phyloP scores from a whole-genome alignment of 2,113 vertebrate species.

The Platichthys flesus region DNA sequence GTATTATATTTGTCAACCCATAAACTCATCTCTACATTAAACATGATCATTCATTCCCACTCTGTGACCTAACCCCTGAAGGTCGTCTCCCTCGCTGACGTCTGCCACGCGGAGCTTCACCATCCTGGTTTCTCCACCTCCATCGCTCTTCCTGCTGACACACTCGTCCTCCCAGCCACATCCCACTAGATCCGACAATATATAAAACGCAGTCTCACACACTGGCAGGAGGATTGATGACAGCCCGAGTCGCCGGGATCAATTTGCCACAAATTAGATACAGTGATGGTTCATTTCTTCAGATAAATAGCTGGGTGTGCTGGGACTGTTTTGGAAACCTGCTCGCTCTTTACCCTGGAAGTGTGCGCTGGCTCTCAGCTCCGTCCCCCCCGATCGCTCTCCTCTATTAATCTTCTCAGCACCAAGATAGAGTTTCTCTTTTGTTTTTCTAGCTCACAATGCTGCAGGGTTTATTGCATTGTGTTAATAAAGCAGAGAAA shows the following conservation, averaged over 20 bases:
- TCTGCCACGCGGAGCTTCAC: neutral
- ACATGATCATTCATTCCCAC: neutral
- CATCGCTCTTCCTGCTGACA: slow-evolving; percentile 57
- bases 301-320: slow-evolving; percentile 67
- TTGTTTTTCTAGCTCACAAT: slow-evolving; percentile 15
- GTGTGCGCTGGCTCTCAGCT: slow-evolving; percentile 6
- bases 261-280: slow-evolving; percentile 78
- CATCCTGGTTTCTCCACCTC: slow-evolving; percentile 22
- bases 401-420: slow-evolving; percentile 55
- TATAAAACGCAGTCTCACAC: slow-evolving; percentile 59
- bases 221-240: slow-evolving; percentile 65
- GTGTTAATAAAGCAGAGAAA: slow-evolving; percentile 12
- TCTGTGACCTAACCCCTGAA: neutral
- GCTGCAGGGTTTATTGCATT: slow-evolving; percentile 13
- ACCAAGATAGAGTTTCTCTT: slow-evolving; percentile 33
- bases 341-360: slow-evolving; percentile 42
- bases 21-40: neutral
- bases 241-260: slow-evolving; percentile 63
- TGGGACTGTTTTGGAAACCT: slow-evolving; percentile 65
- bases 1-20: neutral
- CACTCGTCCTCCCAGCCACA: slow-evolving; percentile 56
- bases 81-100: neutral
- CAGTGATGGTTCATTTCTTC: slow-evolving; percentile 78
- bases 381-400: slow-evolving; percentile 32
- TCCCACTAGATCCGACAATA: slow-evolving; percentile 36